These are phyloP conservation scores for Perdita meconis DNA, from an alignment of 2,888 invertebrate species.

Conservation along the genomic window DNA sequence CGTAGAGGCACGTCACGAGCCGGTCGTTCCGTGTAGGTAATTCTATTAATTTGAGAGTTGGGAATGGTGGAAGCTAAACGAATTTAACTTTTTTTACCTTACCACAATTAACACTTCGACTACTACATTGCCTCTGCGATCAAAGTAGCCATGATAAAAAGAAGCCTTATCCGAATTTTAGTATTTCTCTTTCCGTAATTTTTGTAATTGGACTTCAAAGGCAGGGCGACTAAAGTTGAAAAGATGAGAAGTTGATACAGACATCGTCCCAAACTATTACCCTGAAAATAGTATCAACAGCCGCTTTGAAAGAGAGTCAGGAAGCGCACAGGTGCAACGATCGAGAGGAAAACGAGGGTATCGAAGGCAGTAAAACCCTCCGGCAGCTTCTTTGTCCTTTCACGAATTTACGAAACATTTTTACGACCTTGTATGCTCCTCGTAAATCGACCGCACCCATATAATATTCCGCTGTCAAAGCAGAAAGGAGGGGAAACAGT, in stretches of 20 bases:
- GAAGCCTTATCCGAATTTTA: too few relatives aligned
- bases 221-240: too few relatives aligned
- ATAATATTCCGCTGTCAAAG: slow-evolving; percentile 62
- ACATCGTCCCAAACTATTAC: slow-evolving; percentile 30
- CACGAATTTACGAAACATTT: slow-evolving; percentile 66
- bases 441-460: slow-evolving; percentile 63
- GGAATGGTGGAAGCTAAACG: not conserved
- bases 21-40: slow-evolving; percentile 23
- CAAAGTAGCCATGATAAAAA: too few relatives aligned
- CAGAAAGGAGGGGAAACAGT: slow-evolving; percentile 11
- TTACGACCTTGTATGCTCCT: slow-evolving; percentile 53
- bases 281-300: slow-evolving; percentile 30
- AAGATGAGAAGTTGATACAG: not conserved
- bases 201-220: too few relatives aligned
- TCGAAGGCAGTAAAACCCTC: slow-evolving; percentile 71
- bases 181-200: too few relatives aligned
- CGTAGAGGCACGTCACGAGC: slow-evolving; percentile 29
- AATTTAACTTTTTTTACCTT: not conserved
- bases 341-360: slow-evolving; percentile 58
- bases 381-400: slow-evolving; percentile 75
- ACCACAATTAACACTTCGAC: too few relatives aligned
- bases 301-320: not conserved
- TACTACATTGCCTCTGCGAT: too few relatives aligned
- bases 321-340: slow-evolving; percentile 37
- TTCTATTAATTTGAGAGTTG: not conserved